Evolutionary conservation across 2,888 invertebrate species (phyloP).

Genomic region (Cacoxenus indagator): DNA sequence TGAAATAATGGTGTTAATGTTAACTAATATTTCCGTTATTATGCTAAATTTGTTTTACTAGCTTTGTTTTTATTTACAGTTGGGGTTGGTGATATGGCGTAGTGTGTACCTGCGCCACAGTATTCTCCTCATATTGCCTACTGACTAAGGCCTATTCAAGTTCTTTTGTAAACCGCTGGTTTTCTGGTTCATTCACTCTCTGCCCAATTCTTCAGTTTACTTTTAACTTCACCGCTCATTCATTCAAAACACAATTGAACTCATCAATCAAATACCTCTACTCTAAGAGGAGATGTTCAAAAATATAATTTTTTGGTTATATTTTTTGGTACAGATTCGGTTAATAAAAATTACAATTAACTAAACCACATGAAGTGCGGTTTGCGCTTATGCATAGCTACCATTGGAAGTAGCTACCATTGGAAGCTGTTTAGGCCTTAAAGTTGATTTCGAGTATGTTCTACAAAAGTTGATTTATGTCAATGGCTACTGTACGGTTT

Average conservation of each 20-base stretch:
- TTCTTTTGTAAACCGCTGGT: conserved; percentile 7
- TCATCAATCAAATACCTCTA: conserved; percentile 49
- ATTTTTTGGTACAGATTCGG: conserved; percentile 4
- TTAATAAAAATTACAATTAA: conserved; percentile 39
- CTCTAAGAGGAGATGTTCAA: too few species aligned
- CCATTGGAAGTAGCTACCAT: not conserved
- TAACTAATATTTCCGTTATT: conserved; percentile 57
- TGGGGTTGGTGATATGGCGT: not conserved
- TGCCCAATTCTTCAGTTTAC: conserved; percentile 23
- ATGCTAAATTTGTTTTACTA: conserved; percentile 42
- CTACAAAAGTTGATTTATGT: too few species aligned
- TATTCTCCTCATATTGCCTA: not conserved
- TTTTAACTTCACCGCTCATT: conserved; percentile 20
- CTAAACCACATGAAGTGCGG: conserved; percentile 5
- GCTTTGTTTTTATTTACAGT: not conserved
- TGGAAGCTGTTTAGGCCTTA: not conserved
- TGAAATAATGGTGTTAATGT: conserved; percentile 47
- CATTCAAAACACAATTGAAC: conserved; percentile 22
- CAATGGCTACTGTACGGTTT: too few species aligned
- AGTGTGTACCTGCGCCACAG: not conserved
- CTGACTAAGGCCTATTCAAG: not conserved
- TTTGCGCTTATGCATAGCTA: not conserved
- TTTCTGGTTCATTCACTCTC: conserved; percentile 26
- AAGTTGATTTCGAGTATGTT: not conserved
- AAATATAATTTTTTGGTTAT: too few species aligned